Evolutionary conservation across 2,797 vertebrate genomes (phyloP), one percentile per base, ranked within the genome.

Genomic region (Tragopan temminckii): DNA sequence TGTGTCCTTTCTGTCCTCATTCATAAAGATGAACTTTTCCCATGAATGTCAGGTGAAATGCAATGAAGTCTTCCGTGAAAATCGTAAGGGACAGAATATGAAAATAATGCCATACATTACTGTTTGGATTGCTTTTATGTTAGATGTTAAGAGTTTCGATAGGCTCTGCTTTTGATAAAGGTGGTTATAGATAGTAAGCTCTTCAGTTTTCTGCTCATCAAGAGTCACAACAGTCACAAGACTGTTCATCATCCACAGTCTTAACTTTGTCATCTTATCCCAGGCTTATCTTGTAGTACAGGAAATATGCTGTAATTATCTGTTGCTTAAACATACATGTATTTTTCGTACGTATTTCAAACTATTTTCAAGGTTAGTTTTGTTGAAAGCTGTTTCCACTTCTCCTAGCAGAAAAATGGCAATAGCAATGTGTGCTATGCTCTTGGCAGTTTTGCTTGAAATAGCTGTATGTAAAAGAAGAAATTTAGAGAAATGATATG

Each of bases 341-440:
- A 8, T 7, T 61, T 27, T 61, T 36, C 25, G 17, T 61, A 61
- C 18, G 15, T 20, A 31, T 25, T 13, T 27, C 50, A 38, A 38
- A 18, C 27, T 31, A 42, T 13, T 23, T 27, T 33, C 20, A 63
- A 10, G 31, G 50, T 63, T 33, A 17, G 40, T 52, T 42, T 48
- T 23, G 40, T 42, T 13, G 31, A 50, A 24, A 33, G 38, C 80
- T 93, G n/a, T 90, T 95, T 96, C 93, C 91, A 63, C 21, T 88
- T 94, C 29, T n/a, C 38, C 25, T 13, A 1, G 29, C 7, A 80
- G 40, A 48, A 46, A 80, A 80, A 31, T 10, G 42, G 66, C 50
- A 68, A 59, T 69, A 68, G 14, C 33, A 57, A 52, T 2, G 13
- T 25, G 61, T 85, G 45, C 75, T 55, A 3, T 76, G 43, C 55